These are phyloP conservation scores for Salminus brasiliensis DNA, from an alignment of 2,113 vertebrate species.

Conservation along the genomic window DNA sequence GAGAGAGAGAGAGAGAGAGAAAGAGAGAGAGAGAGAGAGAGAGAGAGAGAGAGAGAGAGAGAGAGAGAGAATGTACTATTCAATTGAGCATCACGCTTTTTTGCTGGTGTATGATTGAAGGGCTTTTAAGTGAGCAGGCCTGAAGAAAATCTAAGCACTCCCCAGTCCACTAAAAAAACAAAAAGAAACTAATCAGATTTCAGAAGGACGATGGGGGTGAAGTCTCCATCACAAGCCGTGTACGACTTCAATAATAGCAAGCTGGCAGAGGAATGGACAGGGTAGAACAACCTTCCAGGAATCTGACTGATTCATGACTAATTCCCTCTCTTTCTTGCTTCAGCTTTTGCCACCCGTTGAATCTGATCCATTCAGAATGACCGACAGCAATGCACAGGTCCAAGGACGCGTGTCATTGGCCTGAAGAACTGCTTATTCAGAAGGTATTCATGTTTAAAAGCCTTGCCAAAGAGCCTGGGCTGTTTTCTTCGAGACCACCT, in stretches of 20 bases:
- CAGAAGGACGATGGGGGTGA: background rate
- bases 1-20: background rate
- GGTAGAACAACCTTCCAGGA: constrained; percentile 15
- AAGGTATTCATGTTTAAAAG: background rate
- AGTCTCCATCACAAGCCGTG: background rate
- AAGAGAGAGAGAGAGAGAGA: constrained; percentile 12
- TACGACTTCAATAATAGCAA: constrained; percentile 22
- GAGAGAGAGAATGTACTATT: constrained; percentile 9
- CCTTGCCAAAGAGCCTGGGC: background rate
- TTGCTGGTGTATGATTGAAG: constrained; percentile 34
- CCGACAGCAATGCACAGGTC: background rate
- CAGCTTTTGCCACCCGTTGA: background rate
- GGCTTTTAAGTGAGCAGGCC: constrained; percentile 31
- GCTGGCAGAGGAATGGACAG: background rate
- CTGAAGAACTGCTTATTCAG: background rate
- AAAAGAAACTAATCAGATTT: too few species aligned
- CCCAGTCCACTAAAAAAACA: background rate
- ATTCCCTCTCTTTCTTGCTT: background rate
- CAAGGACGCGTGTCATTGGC: background rate
- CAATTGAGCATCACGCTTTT: constrained; percentile 37
- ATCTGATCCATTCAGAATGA: background rate
- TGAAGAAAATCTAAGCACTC: constrained; percentile 25
- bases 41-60: background rate
- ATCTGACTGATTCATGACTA: constrained; percentile 13
- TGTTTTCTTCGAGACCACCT: background rate